Conservation (phyloP, 2,888 invertebrate species). For the Lutraria lutraria region DNA sequence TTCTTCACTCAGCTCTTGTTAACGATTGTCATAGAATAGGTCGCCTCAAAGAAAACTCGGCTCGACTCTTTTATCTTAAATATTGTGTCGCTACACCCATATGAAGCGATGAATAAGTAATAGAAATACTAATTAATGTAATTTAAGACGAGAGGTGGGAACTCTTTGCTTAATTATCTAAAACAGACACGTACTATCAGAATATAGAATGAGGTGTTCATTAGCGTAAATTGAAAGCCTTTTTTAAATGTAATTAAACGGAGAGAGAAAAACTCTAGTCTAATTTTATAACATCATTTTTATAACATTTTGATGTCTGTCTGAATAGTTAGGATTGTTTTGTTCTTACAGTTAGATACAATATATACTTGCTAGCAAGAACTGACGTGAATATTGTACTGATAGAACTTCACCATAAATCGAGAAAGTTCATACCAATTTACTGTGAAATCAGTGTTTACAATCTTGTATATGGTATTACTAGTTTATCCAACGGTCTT, state of each 20-base stretch:
- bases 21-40: slow-evolving; percentile 16
- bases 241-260: slow-evolving; percentile 20
- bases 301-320: not conserved
- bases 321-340: not conserved
- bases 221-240: not conserved
- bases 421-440: not conserved
- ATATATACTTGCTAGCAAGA: not conserved
- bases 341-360: not conserved
- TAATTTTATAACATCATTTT: slow-evolving; percentile 14
- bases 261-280: not conserved
- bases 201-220: not conserved
- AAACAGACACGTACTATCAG: not conserved
- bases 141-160: not conserved
- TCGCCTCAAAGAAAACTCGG: not conserved
- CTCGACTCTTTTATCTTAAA: slow-evolving; percentile 6
- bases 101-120: slow-evolving; percentile 18
- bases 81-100: slow-evolving; percentile 9
- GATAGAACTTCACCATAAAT: not conserved
- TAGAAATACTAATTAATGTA: not conserved
- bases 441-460: not conserved
- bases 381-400: not conserved
- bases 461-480: not conserved
- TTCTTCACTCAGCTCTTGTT: not conserved
- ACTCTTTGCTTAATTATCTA: not conserved
- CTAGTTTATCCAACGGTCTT: not conserved